Evolutionary conservation across 2,113 vertebrate genomes (phyloP).

Genomic region (Syrmaticus mikado): DNA sequence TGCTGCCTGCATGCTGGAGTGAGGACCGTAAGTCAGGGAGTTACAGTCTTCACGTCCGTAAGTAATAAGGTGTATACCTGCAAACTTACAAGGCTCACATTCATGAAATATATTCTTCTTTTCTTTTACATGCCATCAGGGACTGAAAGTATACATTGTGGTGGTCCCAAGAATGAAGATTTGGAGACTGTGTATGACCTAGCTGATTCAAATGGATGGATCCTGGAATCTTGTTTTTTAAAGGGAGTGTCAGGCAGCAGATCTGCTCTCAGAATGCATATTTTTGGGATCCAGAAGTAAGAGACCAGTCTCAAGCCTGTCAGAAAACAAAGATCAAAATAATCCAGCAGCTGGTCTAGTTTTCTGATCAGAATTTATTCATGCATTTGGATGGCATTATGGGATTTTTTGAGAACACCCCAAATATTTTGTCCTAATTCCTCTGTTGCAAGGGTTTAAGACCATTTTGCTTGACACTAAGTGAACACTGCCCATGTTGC

Average conservation of each 20-base stretch:
- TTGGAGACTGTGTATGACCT: not conserved
- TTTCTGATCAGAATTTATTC: not conserved
- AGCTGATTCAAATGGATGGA: not conserved
- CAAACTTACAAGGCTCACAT: not conserved
- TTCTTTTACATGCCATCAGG: not conserved
- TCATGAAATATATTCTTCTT: not conserved
- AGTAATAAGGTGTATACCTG: not conserved
- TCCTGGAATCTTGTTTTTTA: not conserved
- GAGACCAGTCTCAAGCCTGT: not conserved
- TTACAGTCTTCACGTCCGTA: not conserved
- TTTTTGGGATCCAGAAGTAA: not conserved
- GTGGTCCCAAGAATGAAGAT: not conserved
- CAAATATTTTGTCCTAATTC: not conserved
- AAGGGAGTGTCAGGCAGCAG: not conserved
- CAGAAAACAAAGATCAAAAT: not conserved
- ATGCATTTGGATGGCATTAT: not conserved
- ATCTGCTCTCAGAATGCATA: not conserved
- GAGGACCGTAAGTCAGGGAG: not conserved
- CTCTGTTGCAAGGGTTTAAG: not conserved
- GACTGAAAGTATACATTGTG: not conserved
- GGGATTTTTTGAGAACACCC: not conserved
- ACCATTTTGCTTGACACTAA: not conserved
- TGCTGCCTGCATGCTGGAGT: not conserved
- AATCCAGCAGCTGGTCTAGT: fast-evolving
- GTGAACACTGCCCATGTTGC: not conserved